phyloP scores from a whole-genome alignment of 2,113 vertebrate genomes.

The Pseudonaja textilis region DNA sequence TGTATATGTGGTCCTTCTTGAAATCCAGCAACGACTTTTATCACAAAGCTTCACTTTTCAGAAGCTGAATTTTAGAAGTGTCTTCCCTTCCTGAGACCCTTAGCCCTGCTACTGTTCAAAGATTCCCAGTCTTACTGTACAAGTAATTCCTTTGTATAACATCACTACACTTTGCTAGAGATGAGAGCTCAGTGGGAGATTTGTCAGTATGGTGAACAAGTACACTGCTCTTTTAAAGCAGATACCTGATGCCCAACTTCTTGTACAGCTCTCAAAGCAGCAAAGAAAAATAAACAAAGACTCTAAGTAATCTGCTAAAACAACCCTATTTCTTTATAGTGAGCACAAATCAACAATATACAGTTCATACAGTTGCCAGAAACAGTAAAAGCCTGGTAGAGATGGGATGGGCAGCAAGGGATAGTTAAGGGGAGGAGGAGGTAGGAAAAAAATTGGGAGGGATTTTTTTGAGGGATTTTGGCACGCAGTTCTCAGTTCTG shows the following conservation, averaged over 20 bases:
- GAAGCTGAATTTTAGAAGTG: not conserved
- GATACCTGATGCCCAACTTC: conserved; percentile 3
- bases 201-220: conserved; percentile 17
- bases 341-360: conserved; percentile 3
- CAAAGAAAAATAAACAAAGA: conserved; percentile 38
- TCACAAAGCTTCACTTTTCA: conserved; percentile 5
- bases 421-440: not conserved
- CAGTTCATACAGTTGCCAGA: not conserved
- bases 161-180: fast-evolving
- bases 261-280: not conserved
- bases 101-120: conserved; percentile 10
- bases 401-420: not conserved
- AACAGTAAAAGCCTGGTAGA: not conserved
- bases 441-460: not conserved
- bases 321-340: not conserved
- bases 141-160: fast-evolving
- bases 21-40: not conserved
- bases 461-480: not conserved
- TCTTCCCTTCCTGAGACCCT: not conserved
- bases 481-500: not conserved
- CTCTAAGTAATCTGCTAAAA: not conserved
- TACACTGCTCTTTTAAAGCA: conserved; percentile 30
- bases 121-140: not conserved
- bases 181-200: conserved; percentile 5
- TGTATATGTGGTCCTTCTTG: not conserved